Evolutionary conservation across 2,888 invertebrate genomes (phyloP).

Genomic region (Desoria tigrina): DNA sequence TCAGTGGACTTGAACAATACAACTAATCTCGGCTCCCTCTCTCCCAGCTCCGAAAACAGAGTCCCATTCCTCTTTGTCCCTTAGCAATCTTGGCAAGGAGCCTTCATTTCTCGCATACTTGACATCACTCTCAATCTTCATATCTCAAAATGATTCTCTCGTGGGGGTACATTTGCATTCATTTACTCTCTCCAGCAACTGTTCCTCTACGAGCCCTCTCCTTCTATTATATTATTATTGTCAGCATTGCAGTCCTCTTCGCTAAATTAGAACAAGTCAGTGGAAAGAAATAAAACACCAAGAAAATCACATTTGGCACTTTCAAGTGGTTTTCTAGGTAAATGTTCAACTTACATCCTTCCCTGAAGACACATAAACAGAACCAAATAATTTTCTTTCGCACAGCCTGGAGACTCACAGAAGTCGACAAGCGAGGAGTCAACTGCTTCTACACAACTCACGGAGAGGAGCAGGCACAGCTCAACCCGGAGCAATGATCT

Average conservation of each 20-base stretch:
- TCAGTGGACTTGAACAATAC: conserved; percentile 40
- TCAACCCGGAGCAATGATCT: too few relatives aligned
- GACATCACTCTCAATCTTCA: conserved; percentile 54
- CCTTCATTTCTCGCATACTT: conserved; percentile 49
- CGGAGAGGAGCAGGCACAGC: too few relatives aligned
- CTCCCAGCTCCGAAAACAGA: background rate
- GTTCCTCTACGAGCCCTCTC: background rate
- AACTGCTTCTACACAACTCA: too few relatives aligned
- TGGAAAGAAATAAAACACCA: conserved; percentile 49
- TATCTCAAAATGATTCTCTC: conserved; percentile 54
- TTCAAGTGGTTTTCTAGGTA: conserved; percentile 47
- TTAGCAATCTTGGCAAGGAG: conserved; percentile 38
- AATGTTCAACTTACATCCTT: conserved; percentile 40
- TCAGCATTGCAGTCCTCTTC: conserved; percentile 8
- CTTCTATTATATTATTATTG: too few relatives aligned
- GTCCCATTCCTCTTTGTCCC: conserved; percentile 25
- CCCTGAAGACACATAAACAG: conserved; percentile 52
- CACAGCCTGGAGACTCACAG: conserved; percentile 10
- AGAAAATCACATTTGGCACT: conserved; percentile 53
- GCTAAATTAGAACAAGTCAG: conserved; percentile 45
- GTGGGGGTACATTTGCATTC: conserved; percentile 53
- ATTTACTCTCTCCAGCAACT: conserved; percentile 31
- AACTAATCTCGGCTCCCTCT: conserved; percentile 26
- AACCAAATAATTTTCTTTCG: conserved; percentile 46
- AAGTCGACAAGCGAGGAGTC: too few relatives aligned